Percentiles rank a stretch among this genome's conserved stretches.
Evolutionary conservation across 2,797 vertebrate genomes (phyloP).

Genomic region (Clamator glandarius): DNA sequence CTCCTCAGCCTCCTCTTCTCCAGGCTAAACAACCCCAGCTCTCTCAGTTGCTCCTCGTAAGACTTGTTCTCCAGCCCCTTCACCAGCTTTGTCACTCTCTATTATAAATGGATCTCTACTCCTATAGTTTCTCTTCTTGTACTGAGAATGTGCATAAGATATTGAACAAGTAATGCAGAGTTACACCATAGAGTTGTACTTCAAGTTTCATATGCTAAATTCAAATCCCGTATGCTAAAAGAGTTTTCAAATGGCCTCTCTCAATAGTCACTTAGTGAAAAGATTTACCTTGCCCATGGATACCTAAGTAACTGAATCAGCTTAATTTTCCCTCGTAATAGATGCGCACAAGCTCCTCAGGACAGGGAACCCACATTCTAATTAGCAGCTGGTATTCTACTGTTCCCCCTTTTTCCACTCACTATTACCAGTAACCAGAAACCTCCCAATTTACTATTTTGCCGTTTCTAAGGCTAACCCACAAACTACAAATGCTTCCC

Average conservation of each 20-base stretch:
- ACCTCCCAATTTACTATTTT: neutral
- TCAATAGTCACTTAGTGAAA: neutral
- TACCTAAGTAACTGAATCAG: neutral
- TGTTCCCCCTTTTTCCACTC: neutral
- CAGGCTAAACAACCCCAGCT: no score
- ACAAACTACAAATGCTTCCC: neutral
- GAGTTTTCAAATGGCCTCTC: neutral
- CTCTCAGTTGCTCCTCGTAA: no score
- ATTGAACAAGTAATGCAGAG: neutral
- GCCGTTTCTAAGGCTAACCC: neutral
- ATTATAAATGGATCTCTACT: rapidly evolving
- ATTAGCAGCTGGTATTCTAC: neutral
- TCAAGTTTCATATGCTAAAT: neutral
- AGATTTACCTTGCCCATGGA: neutral
- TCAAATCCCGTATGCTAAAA: neutral
- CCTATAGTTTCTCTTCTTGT: neutral
- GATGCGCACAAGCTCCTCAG: neutral
- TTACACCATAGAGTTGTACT: neutral
- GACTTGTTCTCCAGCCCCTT: no score
- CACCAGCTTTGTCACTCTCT: no score
- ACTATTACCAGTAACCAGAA: neutral
- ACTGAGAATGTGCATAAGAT: neutral
- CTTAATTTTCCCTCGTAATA: neutral
- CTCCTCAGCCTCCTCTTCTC: no score
- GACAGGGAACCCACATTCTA: neutral